Evolutionary conservation across 2,113 vertebrate genomes (phyloP), one percentile per base, ranked within the genome.

Genomic region (Chaetodon trifascialis): DNA sequence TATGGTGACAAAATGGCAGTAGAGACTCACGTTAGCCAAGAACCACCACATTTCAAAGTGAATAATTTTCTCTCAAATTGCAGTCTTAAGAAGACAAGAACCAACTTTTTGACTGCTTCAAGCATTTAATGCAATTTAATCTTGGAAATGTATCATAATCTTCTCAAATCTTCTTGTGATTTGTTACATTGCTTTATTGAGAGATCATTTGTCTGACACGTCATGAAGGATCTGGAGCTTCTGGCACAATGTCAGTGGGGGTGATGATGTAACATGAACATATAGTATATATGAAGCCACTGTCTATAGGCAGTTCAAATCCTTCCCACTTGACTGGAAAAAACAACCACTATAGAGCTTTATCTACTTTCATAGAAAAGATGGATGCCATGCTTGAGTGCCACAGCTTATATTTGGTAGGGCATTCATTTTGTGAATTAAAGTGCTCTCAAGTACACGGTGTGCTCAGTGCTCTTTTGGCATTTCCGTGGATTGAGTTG

Each of bases 41-140:
- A 51, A 44, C 4, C 38, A 38, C 34, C 30, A n/a, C 10, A 74
- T 79, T 79, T 59, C n/a, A 51, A 65, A 65, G 36, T 46, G 19
- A 76, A 55, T 65, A 30, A 11, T 15, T 58, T 8, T 15, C 12
- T 30, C 25, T 23, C 9, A 4, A 42, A 42, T 42, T 42, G 40
- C 2, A 23, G 38, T 30, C 30, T 3, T 30, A 30, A 30, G 30
- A 30, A 30, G 30, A 30, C 30, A 30, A 30, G 30, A 30, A 30
- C 30, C 30, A 30, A 30, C 1, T 30, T 23, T 70, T 3, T 55
- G 12, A 40, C 4, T 30, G 19, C 11, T 34, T 44, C 10, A 58
- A 15, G 36, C n/a, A 60, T 38, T 17, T 38, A 17, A 63, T 62
- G 36, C 17, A 63, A 14, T 14, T 64, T 12, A 14, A 38, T 21